These are phyloP conservation scores for Heterohyrax brucei DNA, from an alignment of 2,797 vertebrate species.

Conservation along the genomic window DNA sequence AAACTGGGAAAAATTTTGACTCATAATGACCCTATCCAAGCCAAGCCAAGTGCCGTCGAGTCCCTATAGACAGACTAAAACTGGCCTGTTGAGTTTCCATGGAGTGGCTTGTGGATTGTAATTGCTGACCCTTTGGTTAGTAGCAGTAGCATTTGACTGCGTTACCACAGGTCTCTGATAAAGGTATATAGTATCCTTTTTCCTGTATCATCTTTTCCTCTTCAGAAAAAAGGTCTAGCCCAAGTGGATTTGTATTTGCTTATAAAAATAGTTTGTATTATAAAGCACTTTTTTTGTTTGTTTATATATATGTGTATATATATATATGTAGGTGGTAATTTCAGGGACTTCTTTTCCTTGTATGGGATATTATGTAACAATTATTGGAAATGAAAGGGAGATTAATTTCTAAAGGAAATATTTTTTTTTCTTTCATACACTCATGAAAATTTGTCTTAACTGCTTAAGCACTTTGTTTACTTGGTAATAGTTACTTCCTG, in stretches of 20 bases:
- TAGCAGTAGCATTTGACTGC: too few species aligned
- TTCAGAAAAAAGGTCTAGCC: neutral
- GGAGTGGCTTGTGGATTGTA: too few species aligned
- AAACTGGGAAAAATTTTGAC: too few species aligned
- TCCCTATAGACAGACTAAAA: too few species aligned
- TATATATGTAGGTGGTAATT: neutral
- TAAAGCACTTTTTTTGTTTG: neutral
- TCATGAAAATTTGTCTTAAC: conserved; percentile 7
- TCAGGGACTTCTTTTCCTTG: neutral
- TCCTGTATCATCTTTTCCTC: neutral
- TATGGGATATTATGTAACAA: neutral
- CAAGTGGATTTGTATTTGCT: neutral
- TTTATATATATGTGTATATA: too few species aligned
- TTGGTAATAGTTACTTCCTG: conserved; percentile 7
- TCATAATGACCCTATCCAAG: too few species aligned
- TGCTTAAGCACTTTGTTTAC: neutral
- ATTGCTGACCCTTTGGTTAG: too few species aligned
- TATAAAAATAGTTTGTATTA: neutral
- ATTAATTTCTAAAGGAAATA: neutral
- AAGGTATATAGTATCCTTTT: neutral
- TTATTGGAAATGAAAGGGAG: neutral
- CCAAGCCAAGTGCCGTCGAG: too few species aligned
- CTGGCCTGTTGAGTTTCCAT: too few species aligned
- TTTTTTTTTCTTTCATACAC: neutral
- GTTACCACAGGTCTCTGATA: too few species aligned